A percentile compares a stretch with the other conserved stretches of the same genome.
Evolutionary conservation across 1,140 invertebrate genomes (phyloP).

Genomic region (Penaeus indicus): DNA sequence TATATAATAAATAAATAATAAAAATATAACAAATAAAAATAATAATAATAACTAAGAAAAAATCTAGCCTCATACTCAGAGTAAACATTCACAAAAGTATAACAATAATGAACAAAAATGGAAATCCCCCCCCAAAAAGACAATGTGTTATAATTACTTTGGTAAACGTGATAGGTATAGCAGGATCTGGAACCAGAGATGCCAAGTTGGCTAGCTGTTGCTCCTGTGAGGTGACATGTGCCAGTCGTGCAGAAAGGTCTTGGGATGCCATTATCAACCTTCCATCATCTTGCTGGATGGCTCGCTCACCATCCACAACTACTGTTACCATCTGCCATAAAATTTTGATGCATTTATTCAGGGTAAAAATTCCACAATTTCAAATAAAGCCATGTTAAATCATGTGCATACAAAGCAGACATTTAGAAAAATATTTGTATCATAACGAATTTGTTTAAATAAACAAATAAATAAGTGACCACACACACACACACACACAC

Average conservation of each 20-base stretch:
- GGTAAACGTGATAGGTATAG: slow-evolving; percentile 78
- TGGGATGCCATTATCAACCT: slow-evolving; percentile 73
- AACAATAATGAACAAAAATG: neutral
- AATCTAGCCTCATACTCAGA: too few relatives aligned
- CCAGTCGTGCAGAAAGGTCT: slow-evolving; percentile 74
- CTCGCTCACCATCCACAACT: slow-evolving; percentile 75
- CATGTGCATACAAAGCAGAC: too few relatives aligned
- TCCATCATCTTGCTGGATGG: slow-evolving; percentile 75
- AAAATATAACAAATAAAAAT: neutral
- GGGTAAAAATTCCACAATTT: too few relatives aligned
- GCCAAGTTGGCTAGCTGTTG: slow-evolving; percentile 75
- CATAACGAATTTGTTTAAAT: too few relatives aligned
- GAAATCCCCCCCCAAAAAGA: neutral
- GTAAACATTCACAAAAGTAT: neutral
- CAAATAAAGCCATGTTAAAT: too few relatives aligned
- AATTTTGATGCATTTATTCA: too few relatives aligned
- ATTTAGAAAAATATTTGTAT: too few relatives aligned
- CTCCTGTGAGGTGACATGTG: slow-evolving; percentile 76
- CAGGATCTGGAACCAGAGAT: slow-evolving; percentile 74
- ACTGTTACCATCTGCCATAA: slow-evolving; percentile 72
- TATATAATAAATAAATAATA: neutral
- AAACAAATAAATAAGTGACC: too few relatives aligned
- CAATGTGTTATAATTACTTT: slow-evolving; percentile 70
- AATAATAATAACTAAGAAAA: neutral
- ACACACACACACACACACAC: too few relatives aligned